Base-by-base conservation (phyloP, 92 coral and sea anemone species). In the Phenganax marumi region DNA sequence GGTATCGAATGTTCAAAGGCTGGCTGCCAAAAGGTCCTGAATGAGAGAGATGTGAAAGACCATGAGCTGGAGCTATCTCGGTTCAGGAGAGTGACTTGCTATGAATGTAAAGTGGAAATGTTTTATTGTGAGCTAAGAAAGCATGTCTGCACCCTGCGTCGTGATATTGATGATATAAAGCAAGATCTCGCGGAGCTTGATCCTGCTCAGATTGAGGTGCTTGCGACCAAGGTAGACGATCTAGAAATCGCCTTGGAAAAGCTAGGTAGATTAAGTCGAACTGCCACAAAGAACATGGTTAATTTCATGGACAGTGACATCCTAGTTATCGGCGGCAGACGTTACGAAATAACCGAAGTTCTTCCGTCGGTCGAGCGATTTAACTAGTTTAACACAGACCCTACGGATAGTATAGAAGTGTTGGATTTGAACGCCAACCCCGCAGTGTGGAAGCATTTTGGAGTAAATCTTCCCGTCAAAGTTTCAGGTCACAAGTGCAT, bases 351-450 rank as follows among this genome's bases (percentile, higher is more conserved):
- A 18, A 62, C 43, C 43, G 43, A 62, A 39, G 17, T 7, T 13
- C 68, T 62, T 21, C 25, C 68, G 22, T 62, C 68, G 12, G 68
- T 62, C 11, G 68, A 62, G 68, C 68, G 68, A 18, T 62, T 62
- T 23, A 62, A 62, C 43, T 62, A n/a, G 65, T 58, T 58, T 19
- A 58, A 58, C 65, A 33, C 39, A 19, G 68, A 62, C 10, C 33
- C 25, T 23, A 62, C 68, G 18, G 68, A 62, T 62, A 62, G 68
- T 13, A 62, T 62, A 0, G 68, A 62, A 62, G 68, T 62, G 10
- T 23, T 62, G 68, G 39, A 62, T 62, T 13, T 62, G 68, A 62
- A 12, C 7, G 10, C 12, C 25, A 7, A 62, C 18, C 68, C 68
- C 3, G 12, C 68, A 62, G 33, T 0, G 25, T 62, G 68, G 68